Evolutionary conservation across 2,113 vertebrate genomes (phyloP).

Genomic region (Burhinus oedicnemus): DNA sequence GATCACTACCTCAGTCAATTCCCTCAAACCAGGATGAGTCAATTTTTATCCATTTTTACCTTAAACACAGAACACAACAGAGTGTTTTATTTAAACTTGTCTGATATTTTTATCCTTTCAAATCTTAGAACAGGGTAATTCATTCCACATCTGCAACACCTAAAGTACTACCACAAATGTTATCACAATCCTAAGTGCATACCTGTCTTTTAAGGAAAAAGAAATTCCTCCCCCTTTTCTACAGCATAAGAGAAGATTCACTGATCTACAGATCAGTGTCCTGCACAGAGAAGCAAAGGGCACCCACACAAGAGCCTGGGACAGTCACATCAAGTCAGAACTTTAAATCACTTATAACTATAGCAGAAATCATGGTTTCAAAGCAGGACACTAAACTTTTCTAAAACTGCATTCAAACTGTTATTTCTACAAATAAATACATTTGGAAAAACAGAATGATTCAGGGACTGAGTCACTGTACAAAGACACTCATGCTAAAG

Average conservation of each 20-base stretch:
- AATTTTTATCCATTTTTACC: not conserved
- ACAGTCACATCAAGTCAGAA: not conserved
- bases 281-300: not conserved
- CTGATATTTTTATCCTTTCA: not conserved
- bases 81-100: not conserved
- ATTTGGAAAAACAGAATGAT: not conserved
- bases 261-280: not conserved
- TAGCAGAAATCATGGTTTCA: not conserved
- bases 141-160: not conserved
- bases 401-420: not conserved
- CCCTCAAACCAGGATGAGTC: not conserved
- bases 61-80: not conserved
- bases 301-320: not conserved
- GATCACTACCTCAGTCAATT: not conserved
- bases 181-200: not conserved
- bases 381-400: not conserved
- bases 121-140: not conserved
- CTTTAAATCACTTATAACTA: not conserved
- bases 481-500: not conserved
- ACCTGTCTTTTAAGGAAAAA: not conserved
- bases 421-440: not conserved
- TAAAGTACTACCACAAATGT: not conserved
- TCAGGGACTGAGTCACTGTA: not conserved
- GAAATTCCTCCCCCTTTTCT: not conserved
- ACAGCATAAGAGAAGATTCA: not conserved